Percentiles rank a stretch among this genome's conserved stretches.
Evolutionary conservation across 2,113 vertebrate species (phyloP).

Genomic region (Thinocorus orbignyianus): DNA sequence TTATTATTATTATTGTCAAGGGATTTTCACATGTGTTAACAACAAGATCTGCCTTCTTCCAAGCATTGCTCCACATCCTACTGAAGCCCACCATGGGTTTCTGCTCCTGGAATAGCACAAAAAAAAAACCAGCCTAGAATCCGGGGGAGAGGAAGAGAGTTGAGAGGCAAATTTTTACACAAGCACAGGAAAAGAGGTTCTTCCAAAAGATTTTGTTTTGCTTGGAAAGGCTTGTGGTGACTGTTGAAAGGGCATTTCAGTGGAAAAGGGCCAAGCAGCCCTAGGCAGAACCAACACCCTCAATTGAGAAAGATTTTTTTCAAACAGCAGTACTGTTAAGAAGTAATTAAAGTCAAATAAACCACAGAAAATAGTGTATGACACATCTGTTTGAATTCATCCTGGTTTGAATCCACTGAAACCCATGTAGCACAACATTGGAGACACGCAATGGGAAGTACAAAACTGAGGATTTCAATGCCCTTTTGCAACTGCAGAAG

Average conservation of each 20-base stretch:
- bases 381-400: slow-evolving; percentile 32
- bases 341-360: slow-evolving; percentile 59
- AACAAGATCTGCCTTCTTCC: not conserved
- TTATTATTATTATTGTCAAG: not conserved
- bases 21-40: not conserved
- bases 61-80: fast-evolving
- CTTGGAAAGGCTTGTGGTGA: not conserved
- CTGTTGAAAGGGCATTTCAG: slow-evolving; percentile 35
- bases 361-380: slow-evolving; percentile 31
- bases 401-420: not conserved
- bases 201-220: not conserved
- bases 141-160: not conserved
- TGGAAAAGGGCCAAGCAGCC: slow-evolving; percentile 42
- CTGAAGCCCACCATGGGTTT: not conserved
- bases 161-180: not conserved
- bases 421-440: not conserved
- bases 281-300: slow-evolving; percentile 50
- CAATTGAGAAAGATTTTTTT: slow-evolving; percentile 22
- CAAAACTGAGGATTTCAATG: not conserved
- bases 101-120: not conserved
- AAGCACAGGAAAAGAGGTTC: not conserved
- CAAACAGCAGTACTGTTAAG: slow-evolving; percentile 16
- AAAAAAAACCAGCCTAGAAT: not conserved
- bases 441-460: not conserved
- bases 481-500: not conserved